Base-by-base conservation (phyloP, 2,797 vertebrate species). In the Sciaenops ocellatus region DNA sequence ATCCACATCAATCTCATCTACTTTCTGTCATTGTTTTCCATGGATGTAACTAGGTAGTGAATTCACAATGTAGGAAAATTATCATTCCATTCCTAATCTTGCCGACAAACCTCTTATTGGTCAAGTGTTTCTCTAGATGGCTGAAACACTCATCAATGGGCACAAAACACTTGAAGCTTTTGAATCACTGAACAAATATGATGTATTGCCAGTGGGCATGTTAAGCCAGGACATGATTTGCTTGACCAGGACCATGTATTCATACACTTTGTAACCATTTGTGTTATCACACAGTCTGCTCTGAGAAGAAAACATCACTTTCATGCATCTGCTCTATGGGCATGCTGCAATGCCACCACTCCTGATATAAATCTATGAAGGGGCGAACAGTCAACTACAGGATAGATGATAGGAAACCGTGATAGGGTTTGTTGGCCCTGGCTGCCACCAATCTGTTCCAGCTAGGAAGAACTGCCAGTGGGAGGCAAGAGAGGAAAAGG, bases 401-500 rank as follows among this genome's bases (percentile, higher is more conserved):
- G 66, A 24, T 59, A 75, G 34, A 66, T 69, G 63, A 87, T 68
- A 56, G 34, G n/a, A 66, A 72, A 70, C 59, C 62, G 48, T 76
- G 78, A 83, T 82, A 69, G 54, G 51, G 22, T 65, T 79, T 80
- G 47, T 76, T 69, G 69, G 60, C 73, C 67, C 63, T 73, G 10
- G 6, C 74, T 65, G 73, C 79, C 67, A 64, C 72, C 71, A 80
- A 66, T 72, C 67, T 28, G 13, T 81, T 68, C 69, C 42, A 69
- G 63, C 63, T 30, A 46, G 57, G 73, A 70, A 18, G 51, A 85
- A 8, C 34, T 50, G 47, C 54, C 81, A 44, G 52, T 50, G 54
- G 78, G 88, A 81, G 63, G 69, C 24, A 63, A 74, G n/a, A 61
- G 44, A 86, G 76, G 81, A 80, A 87, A 84, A 80, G 66, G 71